Evolutionary conservation across 2,113 vertebrate genomes (phyloP).

Genomic region (Halichoerus grypus): DNA sequence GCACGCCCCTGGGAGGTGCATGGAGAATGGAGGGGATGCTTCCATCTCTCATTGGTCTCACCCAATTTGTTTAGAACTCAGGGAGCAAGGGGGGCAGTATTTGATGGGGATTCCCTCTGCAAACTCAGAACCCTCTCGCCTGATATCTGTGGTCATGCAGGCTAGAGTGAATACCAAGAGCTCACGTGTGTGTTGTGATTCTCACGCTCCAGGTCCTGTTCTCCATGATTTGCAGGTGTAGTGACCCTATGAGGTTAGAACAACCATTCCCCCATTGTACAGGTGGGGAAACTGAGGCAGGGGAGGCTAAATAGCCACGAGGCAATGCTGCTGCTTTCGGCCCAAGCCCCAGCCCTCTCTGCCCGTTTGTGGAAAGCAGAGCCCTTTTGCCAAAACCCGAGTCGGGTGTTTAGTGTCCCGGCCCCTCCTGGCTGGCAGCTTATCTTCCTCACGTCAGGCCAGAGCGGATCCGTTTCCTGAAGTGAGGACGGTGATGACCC

Average conservation of each 20-base stretch:
- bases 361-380: background rate
- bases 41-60: background rate
- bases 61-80: background rate
- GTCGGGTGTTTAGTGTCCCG: background rate
- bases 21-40: background rate
- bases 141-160: background rate
- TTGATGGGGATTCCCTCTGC: background rate
- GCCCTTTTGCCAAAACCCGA: background rate
- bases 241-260: background rate
- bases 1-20: accelerated
- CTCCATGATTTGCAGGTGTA: background rate
- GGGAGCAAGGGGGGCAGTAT: no score
- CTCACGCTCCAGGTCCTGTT: no score
- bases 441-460: background rate
- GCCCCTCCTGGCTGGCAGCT: background rate
- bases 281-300: background rate
- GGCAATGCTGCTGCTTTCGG: background rate
- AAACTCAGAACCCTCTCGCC: background rate
- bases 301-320: background rate
- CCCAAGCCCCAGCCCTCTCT: background rate
- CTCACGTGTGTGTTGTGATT: accelerated
- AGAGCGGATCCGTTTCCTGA: background rate
- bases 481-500: accelerated
- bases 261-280: background rate
- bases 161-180: background rate